Evolutionary conservation across 1,140 invertebrate species (phyloP), one percentile per base, ranked within the genome.

Genomic region (Coptotermes formosanus): DNA sequence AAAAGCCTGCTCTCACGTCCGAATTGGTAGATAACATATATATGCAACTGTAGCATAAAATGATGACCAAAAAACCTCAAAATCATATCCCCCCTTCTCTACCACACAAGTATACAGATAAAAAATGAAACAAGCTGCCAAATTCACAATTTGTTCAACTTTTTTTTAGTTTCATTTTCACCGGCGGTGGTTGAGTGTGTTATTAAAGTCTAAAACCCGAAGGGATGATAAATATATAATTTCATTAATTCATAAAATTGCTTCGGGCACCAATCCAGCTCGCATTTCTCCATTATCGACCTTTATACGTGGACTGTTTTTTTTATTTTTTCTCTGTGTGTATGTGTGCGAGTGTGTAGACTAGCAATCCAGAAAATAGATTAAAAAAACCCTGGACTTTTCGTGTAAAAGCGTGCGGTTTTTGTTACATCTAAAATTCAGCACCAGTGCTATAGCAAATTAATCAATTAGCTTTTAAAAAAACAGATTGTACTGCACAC

Each of bases 151-250:
- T 86, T 86, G 45, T 32, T 75, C 55, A 38, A 86, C 69, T 86
- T 86, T 86, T 85, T 86, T 86, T 82, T 69, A 32, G 32, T 23
- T 82, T 82, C 69, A 48, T 69, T 69, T 85, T 75, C 55, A 82
- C 55, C 85, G 44, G 64, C 48, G 45, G 85, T 82, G 85, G 85
- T 86, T 69, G 59, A 69, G 75, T 45, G 44, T 86, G 85, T 86
- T 86, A 86, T 86, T 86, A 59, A 86, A 86, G 64, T 64, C 55
- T 48, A 48, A 55, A 86, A 82, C 85, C 85, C 69, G 52, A 86
- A 82, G 85, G 85, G 85, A 86, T 86, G 64, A 81, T 86, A 86
- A 86, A 86, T 81, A 86, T 75, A 86, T 86, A 86, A 86, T 86
- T 86, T 86, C 85, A 86, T 86, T 75, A 86, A 86, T 86, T 75